phyloP scores from a whole-genome alignment of 2,888 invertebrate species.

The Polymixis flavicincta region DNA sequence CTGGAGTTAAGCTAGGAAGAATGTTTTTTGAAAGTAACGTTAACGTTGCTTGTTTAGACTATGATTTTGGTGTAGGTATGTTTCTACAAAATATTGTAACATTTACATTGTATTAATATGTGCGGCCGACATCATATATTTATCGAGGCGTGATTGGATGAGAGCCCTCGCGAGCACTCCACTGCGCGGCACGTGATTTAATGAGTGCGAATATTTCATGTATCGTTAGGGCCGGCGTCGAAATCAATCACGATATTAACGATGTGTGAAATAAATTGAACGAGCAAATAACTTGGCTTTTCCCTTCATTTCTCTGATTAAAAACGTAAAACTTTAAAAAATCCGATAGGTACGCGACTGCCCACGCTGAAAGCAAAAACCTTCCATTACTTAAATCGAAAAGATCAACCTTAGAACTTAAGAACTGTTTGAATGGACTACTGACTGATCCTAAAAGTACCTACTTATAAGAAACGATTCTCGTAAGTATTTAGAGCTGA shows the following conservation, averaged over 20 bases:
- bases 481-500: neutral
- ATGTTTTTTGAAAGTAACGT: neutral
- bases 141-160: slow-evolving; percentile 82
- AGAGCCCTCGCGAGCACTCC: slow-evolving; percentile 81
- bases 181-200: slow-evolving; percentile 83
- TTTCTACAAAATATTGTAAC: slow-evolving; percentile 45
- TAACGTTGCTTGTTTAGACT: neutral
- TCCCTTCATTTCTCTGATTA: slow-evolving; percentile 60
- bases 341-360: neutral
- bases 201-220: slow-evolving; percentile 89
- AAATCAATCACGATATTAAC: slow-evolving; percentile 89
- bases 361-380: neutral
- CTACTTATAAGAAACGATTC: neutral
- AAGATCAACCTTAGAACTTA: neutral
- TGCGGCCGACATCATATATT: slow-evolving; percentile 77
- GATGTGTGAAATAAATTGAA: slow-evolving; percentile 87
- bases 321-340: slow-evolving; percentile 43
- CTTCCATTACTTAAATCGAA: slow-evolving; percentile 1
- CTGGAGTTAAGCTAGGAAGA: neutral
- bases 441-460: neutral
- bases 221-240: slow-evolving; percentile 86
- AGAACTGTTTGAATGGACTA: slow-evolving; percentile 6
- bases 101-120: slow-evolving; percentile 74
- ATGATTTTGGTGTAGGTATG: neutral
- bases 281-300: slow-evolving; percentile 76